These are phyloP conservation scores for Labrus mixtus DNA, from an alignment of 2,113 vertebrate species.

Conservation along the genomic window DNA sequence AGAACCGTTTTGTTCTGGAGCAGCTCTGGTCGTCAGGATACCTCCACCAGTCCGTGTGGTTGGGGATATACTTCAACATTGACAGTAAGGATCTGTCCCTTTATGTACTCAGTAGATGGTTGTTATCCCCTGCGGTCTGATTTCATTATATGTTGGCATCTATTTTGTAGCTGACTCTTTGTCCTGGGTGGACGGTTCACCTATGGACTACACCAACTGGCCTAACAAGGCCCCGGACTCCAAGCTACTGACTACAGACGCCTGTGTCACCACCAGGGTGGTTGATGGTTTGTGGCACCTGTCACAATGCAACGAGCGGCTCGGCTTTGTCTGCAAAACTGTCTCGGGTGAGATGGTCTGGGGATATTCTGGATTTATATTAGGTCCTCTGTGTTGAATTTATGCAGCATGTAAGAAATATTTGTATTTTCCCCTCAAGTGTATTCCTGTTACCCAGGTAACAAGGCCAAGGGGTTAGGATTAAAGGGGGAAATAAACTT, in stretches of 20 bases:
- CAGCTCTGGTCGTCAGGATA: constrained; percentile 85
- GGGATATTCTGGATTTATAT: not conserved
- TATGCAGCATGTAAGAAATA: not conserved
- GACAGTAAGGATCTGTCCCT: constrained; percentile 85
- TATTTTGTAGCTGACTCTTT: constrained; percentile 83
- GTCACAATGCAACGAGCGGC: constrained; percentile 83
- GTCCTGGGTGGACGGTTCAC: constrained; percentile 88
- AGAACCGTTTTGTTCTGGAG: constrained; percentile 90
- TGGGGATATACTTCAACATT: constrained; percentile 86
- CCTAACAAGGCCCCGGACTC: constrained; percentile 82
- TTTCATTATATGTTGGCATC: constrained; percentile 3
- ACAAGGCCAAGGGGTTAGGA: not conserved
- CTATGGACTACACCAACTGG: constrained; percentile 90
- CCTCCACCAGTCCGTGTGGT: constrained; percentile 88
- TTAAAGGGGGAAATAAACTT: too few species aligned
- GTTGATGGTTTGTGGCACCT: constrained; percentile 88
- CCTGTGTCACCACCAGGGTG: constrained; percentile 85
- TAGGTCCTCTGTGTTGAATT: not conserved
- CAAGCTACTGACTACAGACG: constrained; percentile 75
- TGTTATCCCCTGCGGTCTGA: fast-evolving
- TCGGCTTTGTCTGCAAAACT: constrained; percentile 92
- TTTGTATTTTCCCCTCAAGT: not conserved
- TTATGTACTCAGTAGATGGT: not conserved
- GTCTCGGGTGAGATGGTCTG: constrained; percentile 79
- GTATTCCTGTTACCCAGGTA: too few species aligned